These are phyloP conservation scores for Hylaeus volcanicus DNA, from an alignment of 1,140 invertebrate genomes.

Conservation along the genomic window DNA sequence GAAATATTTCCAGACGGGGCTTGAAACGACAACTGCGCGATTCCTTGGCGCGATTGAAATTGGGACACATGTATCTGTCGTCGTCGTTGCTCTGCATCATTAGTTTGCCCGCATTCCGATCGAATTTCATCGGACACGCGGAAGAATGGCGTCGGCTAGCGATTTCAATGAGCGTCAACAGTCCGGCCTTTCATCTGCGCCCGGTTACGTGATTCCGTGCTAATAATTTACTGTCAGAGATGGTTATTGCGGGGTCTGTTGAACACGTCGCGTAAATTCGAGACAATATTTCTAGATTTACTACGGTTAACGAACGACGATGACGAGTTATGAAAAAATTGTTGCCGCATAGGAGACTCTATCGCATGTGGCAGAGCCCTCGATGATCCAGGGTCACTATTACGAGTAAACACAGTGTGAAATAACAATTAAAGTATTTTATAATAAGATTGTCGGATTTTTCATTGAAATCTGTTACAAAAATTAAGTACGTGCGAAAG, in stretches of 20 bases:
- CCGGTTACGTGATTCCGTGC: slow-evolving; percentile 23
- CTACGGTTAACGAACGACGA: slow-evolving; percentile 15
- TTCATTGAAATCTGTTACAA: too few species aligned
- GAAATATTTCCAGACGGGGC: too few species aligned
- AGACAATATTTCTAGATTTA: slow-evolving; percentile 26
- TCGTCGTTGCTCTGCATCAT: slow-evolving; percentile 33
- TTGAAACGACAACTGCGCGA: too few species aligned
- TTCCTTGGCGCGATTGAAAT: background rate
- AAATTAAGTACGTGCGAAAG: too few species aligned
- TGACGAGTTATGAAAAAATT: background rate
- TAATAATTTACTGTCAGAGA: slow-evolving; percentile 50
- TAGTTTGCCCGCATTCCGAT: slow-evolving; percentile 58
- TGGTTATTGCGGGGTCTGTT: slow-evolving; percentile 23
- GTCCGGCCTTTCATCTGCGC: slow-evolving; percentile 32
- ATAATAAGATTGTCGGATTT: too few species aligned
- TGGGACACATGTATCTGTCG: slow-evolving; percentile 30
- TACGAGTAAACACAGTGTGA: too few species aligned
- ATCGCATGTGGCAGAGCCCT: background rate
- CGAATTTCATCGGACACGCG: slow-evolving; percentile 41
- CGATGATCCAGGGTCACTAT: too few species aligned
- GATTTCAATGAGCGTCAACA: slow-evolving; percentile 52
- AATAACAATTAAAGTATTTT: too few species aligned
- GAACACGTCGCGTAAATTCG: background rate
- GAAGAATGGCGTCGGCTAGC: slow-evolving; percentile 27
- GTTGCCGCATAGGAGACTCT: background rate